These are phyloP conservation scores for Odobenus rosmarus DNA, from an alignment of 2,113 vertebrate species.

Conservation along the genomic window DNA sequence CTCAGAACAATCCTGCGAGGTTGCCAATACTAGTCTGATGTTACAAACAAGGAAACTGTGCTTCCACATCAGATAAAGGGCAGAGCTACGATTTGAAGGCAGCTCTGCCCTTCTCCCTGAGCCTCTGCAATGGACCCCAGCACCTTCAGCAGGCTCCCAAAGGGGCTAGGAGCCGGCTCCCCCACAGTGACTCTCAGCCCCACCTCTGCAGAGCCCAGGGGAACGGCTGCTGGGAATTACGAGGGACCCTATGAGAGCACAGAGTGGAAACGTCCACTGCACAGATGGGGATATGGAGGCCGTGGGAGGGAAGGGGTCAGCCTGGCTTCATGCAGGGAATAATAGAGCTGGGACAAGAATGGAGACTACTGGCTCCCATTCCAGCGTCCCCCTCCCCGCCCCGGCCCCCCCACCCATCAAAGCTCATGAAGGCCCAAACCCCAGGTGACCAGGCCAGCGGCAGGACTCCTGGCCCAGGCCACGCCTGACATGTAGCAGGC, in stretches of 20 bases:
- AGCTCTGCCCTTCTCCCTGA: background rate
- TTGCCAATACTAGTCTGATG: background rate
- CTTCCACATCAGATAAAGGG: background rate
- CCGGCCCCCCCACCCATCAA: background rate
- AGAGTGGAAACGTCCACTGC: background rate
- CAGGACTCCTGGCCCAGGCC: background rate
- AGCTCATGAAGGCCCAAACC: background rate
- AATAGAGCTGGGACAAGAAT: background rate
- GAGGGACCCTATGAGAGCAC: background rate
- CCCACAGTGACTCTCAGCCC: background rate
- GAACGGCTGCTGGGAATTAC: background rate
- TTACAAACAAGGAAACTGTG: background rate
- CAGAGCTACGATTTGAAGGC: background rate
- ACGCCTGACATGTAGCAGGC: accelerated
- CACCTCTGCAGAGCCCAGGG: background rate
- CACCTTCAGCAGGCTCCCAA: background rate
- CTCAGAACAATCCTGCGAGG: background rate
- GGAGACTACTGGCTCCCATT: background rate
- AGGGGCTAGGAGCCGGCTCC: background rate
- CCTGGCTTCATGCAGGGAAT: background rate
- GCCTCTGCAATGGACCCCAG: background rate
- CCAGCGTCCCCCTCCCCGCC: background rate
- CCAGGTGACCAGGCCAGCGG: background rate
- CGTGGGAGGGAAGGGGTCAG: background rate
- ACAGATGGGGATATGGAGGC: background rate